phyloP scores from a whole-genome alignment of 2,113 vertebrate genomes.

The Junco hyemalis region DNA sequence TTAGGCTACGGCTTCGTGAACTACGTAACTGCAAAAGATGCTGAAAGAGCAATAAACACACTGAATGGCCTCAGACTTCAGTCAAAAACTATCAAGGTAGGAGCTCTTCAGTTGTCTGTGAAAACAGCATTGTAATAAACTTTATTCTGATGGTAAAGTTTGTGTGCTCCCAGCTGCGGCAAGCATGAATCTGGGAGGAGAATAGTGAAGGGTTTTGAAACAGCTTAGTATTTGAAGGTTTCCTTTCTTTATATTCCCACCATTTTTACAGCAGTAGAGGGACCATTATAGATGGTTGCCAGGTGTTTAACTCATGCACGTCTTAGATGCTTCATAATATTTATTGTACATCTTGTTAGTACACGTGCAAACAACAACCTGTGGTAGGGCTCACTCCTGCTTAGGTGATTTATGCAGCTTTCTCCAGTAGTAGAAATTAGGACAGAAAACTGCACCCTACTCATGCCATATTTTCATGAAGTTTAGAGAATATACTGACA shows the following conservation, averaged over 20 bases:
- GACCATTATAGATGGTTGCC: background rate
- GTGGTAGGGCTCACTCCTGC: background rate
- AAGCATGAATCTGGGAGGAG: background rate
- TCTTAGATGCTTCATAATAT: background rate
- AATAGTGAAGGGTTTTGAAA: background rate
- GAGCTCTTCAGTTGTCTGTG: background rate
- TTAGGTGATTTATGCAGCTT: background rate
- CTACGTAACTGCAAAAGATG: conserved; percentile 98
- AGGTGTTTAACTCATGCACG: background rate
- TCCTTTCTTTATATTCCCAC: background rate
- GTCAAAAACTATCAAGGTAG: conserved; percentile 99
- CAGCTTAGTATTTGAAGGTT: background rate
- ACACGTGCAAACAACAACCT: background rate
- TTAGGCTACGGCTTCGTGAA: conserved; percentile 99
- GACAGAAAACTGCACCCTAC: background rate
- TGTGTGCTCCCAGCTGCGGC: background rate
- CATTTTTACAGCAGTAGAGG: background rate
- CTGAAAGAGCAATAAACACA: conserved; percentile 98
- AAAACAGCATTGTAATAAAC: background rate
- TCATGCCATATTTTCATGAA: background rate
- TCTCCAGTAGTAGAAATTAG: background rate
- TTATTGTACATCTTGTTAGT: background rate
- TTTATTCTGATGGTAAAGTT: background rate
- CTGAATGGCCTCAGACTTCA: conserved; percentile 99
- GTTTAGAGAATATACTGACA: background rate